Conservation (phyloP, 2,888 invertebrate species). For the Notodonta dromedarius region DNA sequence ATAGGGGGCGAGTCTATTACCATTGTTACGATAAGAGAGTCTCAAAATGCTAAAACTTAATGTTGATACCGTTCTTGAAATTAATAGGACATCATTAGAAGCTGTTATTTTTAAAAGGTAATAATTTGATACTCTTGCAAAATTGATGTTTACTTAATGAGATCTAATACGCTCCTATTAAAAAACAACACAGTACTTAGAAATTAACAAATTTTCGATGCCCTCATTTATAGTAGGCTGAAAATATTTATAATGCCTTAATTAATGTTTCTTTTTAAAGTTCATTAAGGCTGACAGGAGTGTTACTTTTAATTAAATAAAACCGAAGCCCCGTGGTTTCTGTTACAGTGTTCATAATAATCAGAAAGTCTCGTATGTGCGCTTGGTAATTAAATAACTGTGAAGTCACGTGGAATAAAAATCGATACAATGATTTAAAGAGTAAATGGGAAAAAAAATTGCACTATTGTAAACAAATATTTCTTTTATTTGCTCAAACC, state of each 20-base stretch:
- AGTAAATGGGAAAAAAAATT: too few relatives aligned
- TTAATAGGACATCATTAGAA: neutral
- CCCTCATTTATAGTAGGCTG: slow-evolving; percentile 32
- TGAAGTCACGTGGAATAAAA: neutral
- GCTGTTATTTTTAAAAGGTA: neutral
- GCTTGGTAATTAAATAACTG: neutral
- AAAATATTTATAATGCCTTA: slow-evolving; percentile 37
- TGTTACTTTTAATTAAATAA: slow-evolving; percentile 58
- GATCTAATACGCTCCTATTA: slow-evolving; percentile 33
- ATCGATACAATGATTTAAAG: too few relatives aligned
- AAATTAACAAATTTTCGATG: slow-evolving; percentile 32
- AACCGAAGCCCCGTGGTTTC: slow-evolving; percentile 41
- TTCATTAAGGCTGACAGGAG: slow-evolving; percentile 44
- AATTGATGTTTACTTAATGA: slow-evolving; percentile 34
- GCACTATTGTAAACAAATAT: too few relatives aligned
- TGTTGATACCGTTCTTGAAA: neutral
- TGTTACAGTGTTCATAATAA: slow-evolving; percentile 36
- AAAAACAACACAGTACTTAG: slow-evolving; percentile 20
- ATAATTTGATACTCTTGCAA: slow-evolving; percentile 37
- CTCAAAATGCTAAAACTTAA: neutral
- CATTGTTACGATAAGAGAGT: too few relatives aligned
- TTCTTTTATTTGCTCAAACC: too few relatives aligned
- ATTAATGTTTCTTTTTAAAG: slow-evolving; percentile 48
- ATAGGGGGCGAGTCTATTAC: too few relatives aligned
- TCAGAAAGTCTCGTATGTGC: slow-evolving; percentile 8